phyloP scores from a whole-genome alignment of 1,140 invertebrate species.

The Drosophila punjabiensis region DNA sequence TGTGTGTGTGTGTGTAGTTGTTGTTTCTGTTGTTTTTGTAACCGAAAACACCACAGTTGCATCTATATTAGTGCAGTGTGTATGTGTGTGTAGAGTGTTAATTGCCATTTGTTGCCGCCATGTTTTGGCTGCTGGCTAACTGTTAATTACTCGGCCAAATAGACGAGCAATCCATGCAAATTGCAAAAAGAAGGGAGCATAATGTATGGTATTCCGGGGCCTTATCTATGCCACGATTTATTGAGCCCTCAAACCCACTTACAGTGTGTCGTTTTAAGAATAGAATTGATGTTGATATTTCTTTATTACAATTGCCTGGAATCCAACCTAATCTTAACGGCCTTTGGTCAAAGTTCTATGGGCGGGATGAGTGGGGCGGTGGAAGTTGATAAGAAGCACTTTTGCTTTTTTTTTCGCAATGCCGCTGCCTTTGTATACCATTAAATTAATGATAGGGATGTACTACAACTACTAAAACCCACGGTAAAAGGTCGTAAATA shows the following conservation, averaged over 20 bases:
- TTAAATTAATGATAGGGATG: neutral
- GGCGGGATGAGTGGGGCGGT: neutral
- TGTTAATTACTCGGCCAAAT: slow-evolving; percentile 72
- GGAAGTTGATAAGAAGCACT: slow-evolving; percentile 70
- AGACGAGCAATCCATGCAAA: slow-evolving; percentile 45
- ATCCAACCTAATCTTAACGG: slow-evolving; percentile 64
- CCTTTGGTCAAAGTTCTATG: slow-evolving; percentile 68
- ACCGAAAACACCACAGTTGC: slow-evolving; percentile 29
- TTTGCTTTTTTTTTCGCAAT: slow-evolving; percentile 55
- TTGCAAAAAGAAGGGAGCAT: slow-evolving; percentile 35
- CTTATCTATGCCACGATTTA: slow-evolving; percentile 44
- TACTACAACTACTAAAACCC: neutral
- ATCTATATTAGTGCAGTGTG: slow-evolving; percentile 13
- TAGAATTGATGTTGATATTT: slow-evolving; percentile 31
- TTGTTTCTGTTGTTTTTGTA: slow-evolving; percentile 14
- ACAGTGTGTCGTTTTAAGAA: slow-evolving; percentile 25
- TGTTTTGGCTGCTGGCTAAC: slow-evolving; percentile 65
- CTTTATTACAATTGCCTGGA: slow-evolving; percentile 63
- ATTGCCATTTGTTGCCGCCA: slow-evolving; percentile 63
- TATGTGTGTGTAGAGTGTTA: slow-evolving; percentile 57
- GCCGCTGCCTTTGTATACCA: slow-evolving; percentile 3
- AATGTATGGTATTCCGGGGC: slow-evolving; percentile 35
- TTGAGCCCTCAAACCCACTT: slow-evolving; percentile 34
- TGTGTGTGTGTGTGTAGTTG: slow-evolving; percentile 7
- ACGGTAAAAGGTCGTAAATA: neutral